Percentiles rank a stretch among this genome's conserved stretches.
These are phyloP conservation scores for Villa cingulata DNA, from an alignment of 2,888 invertebrate genomes.

Conservation along the genomic window DNA sequence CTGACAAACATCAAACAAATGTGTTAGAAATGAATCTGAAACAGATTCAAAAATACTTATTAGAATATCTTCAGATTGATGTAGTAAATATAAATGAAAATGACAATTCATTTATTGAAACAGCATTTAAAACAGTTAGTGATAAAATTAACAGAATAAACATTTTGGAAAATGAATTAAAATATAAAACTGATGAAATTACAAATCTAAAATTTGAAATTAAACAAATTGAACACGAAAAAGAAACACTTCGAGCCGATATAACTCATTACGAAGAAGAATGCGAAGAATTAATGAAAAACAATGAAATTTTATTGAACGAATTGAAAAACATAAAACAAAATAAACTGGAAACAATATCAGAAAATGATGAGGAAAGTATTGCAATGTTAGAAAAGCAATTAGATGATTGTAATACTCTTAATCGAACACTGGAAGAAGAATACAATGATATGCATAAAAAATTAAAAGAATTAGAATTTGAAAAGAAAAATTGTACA, in stretches of 20 bases:
- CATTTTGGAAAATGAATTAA: slow-evolving; percentile 10
- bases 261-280: slow-evolving; percentile 43
- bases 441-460: slow-evolving; percentile 45
- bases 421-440: slow-evolving; percentile 47
- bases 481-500: slow-evolving; percentile 20
- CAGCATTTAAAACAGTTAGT: too few species aligned
- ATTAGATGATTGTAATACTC: slow-evolving; percentile 45
- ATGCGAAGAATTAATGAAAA: slow-evolving; percentile 53
- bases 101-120: too few species aligned
- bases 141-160: slow-evolving; percentile 3
- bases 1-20: too few species aligned
- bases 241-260: slow-evolving; percentile 35
- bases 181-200: slow-evolving; percentile 34
- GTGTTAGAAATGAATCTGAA: too few species aligned
- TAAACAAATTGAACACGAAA: slow-evolving; percentile 43
- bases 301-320: slow-evolving; percentile 53
- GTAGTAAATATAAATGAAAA: too few species aligned
- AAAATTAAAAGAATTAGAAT: slow-evolving; percentile 41
- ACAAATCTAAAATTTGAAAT: slow-evolving; percentile 34
- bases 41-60: too few species aligned
- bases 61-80: too few species aligned
- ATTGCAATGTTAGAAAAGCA: slow-evolving; percentile 49
- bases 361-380: slow-evolving; percentile 52
- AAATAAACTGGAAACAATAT: slow-evolving; percentile 51
- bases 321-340: slow-evolving; percentile 49